Percentiles rank a stretch among this genome's conserved stretches.
These are phyloP conservation scores for Ypsolopha scabrella DNA, from an alignment of 2,888 invertebrate species.

Conservation along the genomic window DNA sequence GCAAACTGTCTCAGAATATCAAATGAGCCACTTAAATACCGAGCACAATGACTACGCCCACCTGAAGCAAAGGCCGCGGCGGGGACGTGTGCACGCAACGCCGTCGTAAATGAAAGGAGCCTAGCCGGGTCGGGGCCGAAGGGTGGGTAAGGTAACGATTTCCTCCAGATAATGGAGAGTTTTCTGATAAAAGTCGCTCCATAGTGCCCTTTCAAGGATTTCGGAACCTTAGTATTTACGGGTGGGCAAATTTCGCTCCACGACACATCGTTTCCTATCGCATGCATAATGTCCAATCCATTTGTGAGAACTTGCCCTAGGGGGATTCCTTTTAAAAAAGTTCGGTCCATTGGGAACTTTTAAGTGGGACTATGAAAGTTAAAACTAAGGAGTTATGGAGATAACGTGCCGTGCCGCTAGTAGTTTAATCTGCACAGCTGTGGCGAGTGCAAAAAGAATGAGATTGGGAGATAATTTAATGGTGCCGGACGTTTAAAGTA, in stretches of 20 bases:
- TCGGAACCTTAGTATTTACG: conserved; percentile 54
- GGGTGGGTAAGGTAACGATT: conserved; percentile 63
- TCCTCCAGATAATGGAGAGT: conserved; percentile 66
- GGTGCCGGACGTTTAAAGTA: conserved; percentile 36
- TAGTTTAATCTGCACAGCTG: conserved; percentile 31
- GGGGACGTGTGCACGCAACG: conserved; percentile 62
- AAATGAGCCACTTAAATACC: conserved; percentile 69
- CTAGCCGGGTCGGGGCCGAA: conserved; percentile 44
- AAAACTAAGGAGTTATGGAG: conserved; percentile 36
- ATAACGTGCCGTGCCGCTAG: conserved; percentile 39
- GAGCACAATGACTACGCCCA: conserved; percentile 64
- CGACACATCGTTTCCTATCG: conserved; percentile 40
- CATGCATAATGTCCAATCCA: conserved; percentile 35
- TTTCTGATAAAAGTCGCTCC: conserved; percentile 63
- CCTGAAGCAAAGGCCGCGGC: conserved; percentile 60
- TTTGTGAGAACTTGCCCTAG: conserved; percentile 21
- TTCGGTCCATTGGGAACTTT: conserved; percentile 24
- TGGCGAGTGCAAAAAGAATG: conserved; percentile 31
- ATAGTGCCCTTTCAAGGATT: conserved; percentile 59
- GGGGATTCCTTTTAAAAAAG: conserved; percentile 25
- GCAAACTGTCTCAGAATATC: conserved; percentile 68
- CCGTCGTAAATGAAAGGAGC: conserved; percentile 55
- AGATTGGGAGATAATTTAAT: conserved; percentile 44
- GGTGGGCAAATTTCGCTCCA: conserved; percentile 46
- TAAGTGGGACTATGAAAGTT: conserved; percentile 22